Percentiles rank a stretch among this genome's conserved stretches.
Evolutionary conservation across 2,888 invertebrate genomes (phyloP).

Genomic region (Dryobota labecula): DNA sequence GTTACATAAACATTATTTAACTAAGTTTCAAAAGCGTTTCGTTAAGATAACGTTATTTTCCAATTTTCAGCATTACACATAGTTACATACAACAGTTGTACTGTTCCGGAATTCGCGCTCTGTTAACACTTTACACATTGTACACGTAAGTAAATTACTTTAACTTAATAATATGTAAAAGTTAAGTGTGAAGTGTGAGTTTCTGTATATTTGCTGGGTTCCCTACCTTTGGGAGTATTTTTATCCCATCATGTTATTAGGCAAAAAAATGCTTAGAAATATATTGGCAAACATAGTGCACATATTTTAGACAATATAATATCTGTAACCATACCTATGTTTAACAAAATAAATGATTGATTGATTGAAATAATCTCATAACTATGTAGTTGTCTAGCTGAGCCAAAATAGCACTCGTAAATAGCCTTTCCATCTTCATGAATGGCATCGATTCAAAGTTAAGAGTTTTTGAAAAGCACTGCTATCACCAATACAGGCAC

Average conservation of each 20-base stretch:
- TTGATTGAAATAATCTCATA: neutral
- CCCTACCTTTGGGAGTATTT: constrained; percentile 7
- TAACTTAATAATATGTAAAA: constrained; percentile 48
- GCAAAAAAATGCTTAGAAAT: neutral
- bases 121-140: constrained; percentile 69
- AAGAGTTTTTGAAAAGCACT: neutral
- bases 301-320: too few relatives aligned
- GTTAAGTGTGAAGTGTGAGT: constrained; percentile 28
- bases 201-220: constrained; percentile 31
- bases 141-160: constrained; percentile 56
- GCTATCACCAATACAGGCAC: neutral
- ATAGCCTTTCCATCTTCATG: neutral
- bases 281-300: too few relatives aligned
- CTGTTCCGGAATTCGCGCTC: constrained; percentile 72
- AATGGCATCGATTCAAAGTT: neutral
- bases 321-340: too few relatives aligned
- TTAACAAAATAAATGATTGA: too few relatives aligned
- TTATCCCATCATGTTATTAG: neutral
- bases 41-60: constrained; percentile 38
- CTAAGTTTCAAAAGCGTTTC: constrained; percentile 40
- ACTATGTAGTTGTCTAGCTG: neutral
- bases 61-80: constrained; percentile 53
- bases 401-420: neutral
- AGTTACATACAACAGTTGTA: constrained; percentile 56
- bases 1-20: constrained; percentile 37